Conservation (phyloP, 1,140 invertebrate species). For the Macrosteles quadrilineatus region DNA sequence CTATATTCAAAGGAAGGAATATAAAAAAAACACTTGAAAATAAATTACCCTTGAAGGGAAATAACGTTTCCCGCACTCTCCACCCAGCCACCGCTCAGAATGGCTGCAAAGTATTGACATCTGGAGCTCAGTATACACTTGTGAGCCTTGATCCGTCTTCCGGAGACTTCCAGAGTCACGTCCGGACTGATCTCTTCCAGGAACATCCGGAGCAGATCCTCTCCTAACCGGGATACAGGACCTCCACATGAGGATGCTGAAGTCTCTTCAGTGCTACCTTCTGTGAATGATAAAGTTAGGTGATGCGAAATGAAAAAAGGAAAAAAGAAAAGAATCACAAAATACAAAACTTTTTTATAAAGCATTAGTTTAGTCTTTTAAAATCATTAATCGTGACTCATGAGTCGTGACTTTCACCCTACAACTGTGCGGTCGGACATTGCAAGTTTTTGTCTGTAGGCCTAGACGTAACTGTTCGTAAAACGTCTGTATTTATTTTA, state of each 20-base stretch:
- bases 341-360: background rate
- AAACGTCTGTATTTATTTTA: no score
- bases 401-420: no score
- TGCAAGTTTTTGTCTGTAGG: no score
- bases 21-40: no score
- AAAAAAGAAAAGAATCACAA: slow-evolving; percentile 6
- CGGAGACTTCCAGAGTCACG: slow-evolving; percentile 77
- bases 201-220: slow-evolving; percentile 86
- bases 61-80: slow-evolving; percentile 81
- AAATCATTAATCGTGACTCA: no score
- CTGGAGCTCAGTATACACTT: slow-evolving; percentile 87
- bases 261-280: slow-evolving; percentile 56
- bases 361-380: no score
- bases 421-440: no score
- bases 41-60: slow-evolving; percentile 71
- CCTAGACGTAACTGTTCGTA: no score
- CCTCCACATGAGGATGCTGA: slow-evolving; percentile 54
- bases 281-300: slow-evolving; percentile 39
- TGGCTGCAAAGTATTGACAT: slow-evolving; percentile 89
- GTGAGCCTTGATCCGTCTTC: slow-evolving; percentile 77
- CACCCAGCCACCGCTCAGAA: slow-evolving; percentile 80
- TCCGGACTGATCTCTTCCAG: slow-evolving; percentile 85
- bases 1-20: no score
- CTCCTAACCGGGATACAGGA: slow-evolving; percentile 69
- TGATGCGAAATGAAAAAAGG: background rate